Percentiles rank a stretch among this genome's conserved stretches.
Evolutionary conservation across 2,113 vertebrate species (phyloP).

Genomic region (Rana temporaria): DNA sequence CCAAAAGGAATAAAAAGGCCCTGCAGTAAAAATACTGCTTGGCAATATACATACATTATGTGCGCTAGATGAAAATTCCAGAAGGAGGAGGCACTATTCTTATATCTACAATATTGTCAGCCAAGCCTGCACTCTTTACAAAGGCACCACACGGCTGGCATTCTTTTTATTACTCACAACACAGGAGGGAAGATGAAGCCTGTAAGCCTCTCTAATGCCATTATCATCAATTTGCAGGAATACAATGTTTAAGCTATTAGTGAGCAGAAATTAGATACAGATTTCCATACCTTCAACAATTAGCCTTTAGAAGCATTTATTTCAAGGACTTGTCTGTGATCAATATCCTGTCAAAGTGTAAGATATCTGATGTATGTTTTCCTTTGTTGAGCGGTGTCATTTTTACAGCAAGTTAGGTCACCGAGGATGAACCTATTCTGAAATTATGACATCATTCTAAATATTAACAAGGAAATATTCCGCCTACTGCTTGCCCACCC

Average conservation of each 20-base stretch:
- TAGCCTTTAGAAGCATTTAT: not conserved
- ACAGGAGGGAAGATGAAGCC: constrained; percentile 30
- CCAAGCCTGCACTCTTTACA: not conserved
- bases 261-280: not conserved
- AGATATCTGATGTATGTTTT: too few species aligned
- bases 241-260: constrained; percentile 17
- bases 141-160: not conserved
- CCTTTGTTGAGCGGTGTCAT: too few species aligned
- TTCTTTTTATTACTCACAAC: not conserved
- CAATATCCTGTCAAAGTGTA: too few species aligned
- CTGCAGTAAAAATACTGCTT: too few species aligned
- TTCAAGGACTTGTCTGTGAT: not conserved
- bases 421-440: not conserved
- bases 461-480: not conserved
- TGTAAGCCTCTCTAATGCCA: constrained; percentile 51
- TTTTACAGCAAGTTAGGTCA: too few species aligned
- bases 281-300: not conserved
- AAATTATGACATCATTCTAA: not conserved
- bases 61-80: too few species aligned
- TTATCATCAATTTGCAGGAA: constrained; percentile 40
- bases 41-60: too few species aligned
- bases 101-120: too few species aligned
- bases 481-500: not conserved
- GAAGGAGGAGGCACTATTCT: too few species aligned
- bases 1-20: too few species aligned